phyloP scores from a whole-genome alignment of 2,113 vertebrate species.

The Nothobranchius furzeri region DNA sequence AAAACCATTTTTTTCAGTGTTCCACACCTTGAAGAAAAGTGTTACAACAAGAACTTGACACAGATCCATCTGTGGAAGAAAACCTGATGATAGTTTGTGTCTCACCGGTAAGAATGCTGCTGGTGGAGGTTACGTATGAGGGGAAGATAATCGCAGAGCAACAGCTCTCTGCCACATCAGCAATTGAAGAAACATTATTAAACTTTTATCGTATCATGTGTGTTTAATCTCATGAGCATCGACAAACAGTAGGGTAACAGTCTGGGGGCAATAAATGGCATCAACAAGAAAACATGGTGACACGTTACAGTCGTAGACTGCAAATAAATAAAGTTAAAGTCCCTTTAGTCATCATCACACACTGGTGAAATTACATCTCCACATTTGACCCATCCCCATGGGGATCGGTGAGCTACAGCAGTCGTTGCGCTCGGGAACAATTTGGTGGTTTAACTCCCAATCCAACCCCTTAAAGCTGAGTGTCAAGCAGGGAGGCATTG shows the following conservation, averaged over 20 bases:
- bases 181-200: background rate
- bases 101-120: background rate
- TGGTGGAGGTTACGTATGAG: background rate
- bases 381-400: too few relatives aligned
- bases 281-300: background rate
- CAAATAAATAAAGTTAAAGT: too few relatives aligned
- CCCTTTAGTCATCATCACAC: too few relatives aligned
- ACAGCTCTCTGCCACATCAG: background rate
- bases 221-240: slow-evolving; percentile 4
- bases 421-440: too few relatives aligned
- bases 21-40: background rate
- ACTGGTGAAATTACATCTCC: too few relatives aligned
- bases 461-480: too few relatives aligned
- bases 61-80: background rate
- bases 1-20: too few relatives aligned
- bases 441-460: too few relatives aligned
- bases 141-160: background rate
- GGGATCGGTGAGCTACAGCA: too few relatives aligned
- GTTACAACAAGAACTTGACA: background rate
- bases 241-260: background rate
- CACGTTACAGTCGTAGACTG: slow-evolving; percentile 13
- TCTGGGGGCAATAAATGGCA: slow-evolving; percentile 27
- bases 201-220: background rate
- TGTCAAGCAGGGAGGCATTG: too few relatives aligned
- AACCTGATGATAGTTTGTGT: background rate